A percentile compares a stretch with the other conserved stretches of the same genome.
These are phyloP conservation scores for Trypoxylus dichotomus DNA, from an alignment of 1,140 invertebrate species.

Conservation along the genomic window DNA sequence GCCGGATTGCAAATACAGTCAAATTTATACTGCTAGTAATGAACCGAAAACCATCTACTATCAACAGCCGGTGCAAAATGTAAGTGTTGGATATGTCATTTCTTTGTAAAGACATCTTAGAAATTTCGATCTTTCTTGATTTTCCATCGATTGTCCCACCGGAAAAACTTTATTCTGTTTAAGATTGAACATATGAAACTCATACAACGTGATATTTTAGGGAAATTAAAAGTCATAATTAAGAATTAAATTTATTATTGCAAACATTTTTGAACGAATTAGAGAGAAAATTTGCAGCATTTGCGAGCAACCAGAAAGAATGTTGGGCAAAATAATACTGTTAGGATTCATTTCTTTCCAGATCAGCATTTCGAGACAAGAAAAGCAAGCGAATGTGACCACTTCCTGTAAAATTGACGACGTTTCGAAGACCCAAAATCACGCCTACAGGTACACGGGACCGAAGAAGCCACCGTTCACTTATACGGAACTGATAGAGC, in stretches of 20 bases:
- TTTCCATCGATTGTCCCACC: too few species aligned
- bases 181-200: too few species aligned
- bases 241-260: too few species aligned
- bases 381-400: not conserved
- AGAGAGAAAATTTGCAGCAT: too few species aligned
- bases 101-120: not conserved
- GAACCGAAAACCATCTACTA: conserved; percentile 4
- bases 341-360: not conserved
- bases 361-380: conserved; percentile 10
- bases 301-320: too few species aligned
- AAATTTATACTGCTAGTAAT: not conserved
- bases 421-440: not conserved
- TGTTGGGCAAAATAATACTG: too few species aligned
- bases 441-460: conserved; percentile 50
- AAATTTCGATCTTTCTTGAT: too few species aligned
- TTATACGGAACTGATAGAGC: conserved; percentile 85
- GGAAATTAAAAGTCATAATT: too few species aligned
- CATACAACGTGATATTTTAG: too few species aligned
- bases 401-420: conserved; percentile 17
- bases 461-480: conserved; percentile 80
- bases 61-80: conserved; percentile 22
- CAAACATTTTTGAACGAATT: too few species aligned
- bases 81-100: not conserved
- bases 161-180: too few species aligned
- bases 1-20: conserved; percentile 15